Base-by-base conservation (phyloP, 2,888 invertebrate genomes). In the Meteorus colon region DNA sequence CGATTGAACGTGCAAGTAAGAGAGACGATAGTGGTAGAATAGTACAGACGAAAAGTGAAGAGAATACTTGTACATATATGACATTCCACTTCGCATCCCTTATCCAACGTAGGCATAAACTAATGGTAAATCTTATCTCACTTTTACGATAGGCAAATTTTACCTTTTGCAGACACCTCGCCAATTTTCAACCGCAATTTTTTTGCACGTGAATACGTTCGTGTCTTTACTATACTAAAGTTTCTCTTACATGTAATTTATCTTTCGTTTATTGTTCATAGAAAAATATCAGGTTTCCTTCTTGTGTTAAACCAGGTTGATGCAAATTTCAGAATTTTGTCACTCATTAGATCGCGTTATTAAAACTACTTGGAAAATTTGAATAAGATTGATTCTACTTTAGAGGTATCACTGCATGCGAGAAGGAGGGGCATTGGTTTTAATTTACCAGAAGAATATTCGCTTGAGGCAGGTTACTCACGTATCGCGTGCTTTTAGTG, bases 1-100 rank as follows among this genome's bases (percentile, higher is more conserved):
- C 75, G 75, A 75, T 75, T 75, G 66, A 75, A 75, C 75, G 71
- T 45, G 70, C 10, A 27, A 60, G 71, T 24, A 48, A 62, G 62
- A 37, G 27, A 16, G 62, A 31, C 0, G 16, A 31, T 31, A 63
- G 5, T n/a, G 63, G 34, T 5, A 16, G 60, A 31, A 31, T 29
- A 5, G n/a, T 31, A 16, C 14, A 10, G 14, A 16, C 19, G n/a
- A 16, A 63, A 31, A 19, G n/a, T 8, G 24, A 2, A 55, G 19
- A 19, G n/a, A 55, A 55, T 41, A 41, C 1, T 8, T 41, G n/a
- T 19, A 24, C n/a, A 5, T 55, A 55, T 55, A 19, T 10, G 29
- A 16, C 62, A 31, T 31, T 31, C 29, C n/a, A 29, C 27, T 34
- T 65, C 8, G 65, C 65, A 19, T 65, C 37, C 19, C 37, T 10